Conservation (phyloP, 2,797 vertebrate species). For the Brachyrhaphis roseni region DNA sequence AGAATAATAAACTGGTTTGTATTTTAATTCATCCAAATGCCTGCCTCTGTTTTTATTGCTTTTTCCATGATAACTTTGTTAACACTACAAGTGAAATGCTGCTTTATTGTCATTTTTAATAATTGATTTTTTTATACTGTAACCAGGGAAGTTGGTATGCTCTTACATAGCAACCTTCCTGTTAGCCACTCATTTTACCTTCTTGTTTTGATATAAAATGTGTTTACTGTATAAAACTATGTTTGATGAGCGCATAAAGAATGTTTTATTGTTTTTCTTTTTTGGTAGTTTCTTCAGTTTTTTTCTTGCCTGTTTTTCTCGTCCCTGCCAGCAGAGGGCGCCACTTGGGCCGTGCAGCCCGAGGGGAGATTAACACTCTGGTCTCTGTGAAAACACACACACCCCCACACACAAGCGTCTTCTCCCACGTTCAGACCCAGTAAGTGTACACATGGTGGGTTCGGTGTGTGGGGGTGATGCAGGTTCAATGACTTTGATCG, state of each 20-base stretch:
- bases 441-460: slow-evolving; percentile 53
- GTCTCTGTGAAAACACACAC: slow-evolving; percentile 68
- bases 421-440: slow-evolving; percentile 39
- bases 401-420: slow-evolving; percentile 30
- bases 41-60: neutral
- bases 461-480: slow-evolving; percentile 28
- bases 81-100: neutral
- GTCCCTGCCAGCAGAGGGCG: slow-evolving; percentile 79
- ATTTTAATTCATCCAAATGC: neutral
- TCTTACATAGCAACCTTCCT: neutral
- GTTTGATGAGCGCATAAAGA: neutral
- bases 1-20: neutral
- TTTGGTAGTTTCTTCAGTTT: neutral
- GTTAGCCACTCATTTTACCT: neutral
- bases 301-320: slow-evolving; percentile 51
- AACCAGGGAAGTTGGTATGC: neutral
- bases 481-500: slow-evolving; percentile 82
- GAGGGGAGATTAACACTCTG: slow-evolving; percentile 82
- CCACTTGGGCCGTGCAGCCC: slow-evolving; percentile 66
- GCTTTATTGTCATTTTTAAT: neutral
- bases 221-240: neutral
- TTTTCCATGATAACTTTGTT: neutral
- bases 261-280: neutral
- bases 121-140: neutral
- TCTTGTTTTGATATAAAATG: neutral